Base-by-base conservation (phyloP, 2,888 invertebrate species). In the Pseudanteris insignis region DNA sequence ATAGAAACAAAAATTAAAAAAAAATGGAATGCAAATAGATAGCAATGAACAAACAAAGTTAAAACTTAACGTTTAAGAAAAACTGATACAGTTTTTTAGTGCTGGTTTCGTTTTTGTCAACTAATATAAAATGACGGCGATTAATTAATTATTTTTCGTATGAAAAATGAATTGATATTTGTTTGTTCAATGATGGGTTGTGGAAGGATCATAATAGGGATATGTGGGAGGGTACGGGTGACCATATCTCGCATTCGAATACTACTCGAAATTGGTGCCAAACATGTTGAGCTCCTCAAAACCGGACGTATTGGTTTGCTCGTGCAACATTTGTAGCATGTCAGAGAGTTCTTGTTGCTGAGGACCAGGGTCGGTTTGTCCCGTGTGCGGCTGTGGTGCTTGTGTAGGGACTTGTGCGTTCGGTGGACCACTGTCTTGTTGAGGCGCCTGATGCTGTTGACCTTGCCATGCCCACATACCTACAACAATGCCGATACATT, bases 271-370 rank as follows among this genome's bases (percentile, higher is more conserved):
- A 69, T 85, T 86, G 70, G 92, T 88, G 78, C 90, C 93, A 81
- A 94, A 94, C 93, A 94, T 94, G 76, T 90, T 91, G 72, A 94
- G 85, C 81, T 94, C 94, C 79, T 94, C 94, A 79, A 94, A 94
- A 15, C 91, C 88, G 53, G 91, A 85, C 26, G 90, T 86, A 40
- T 88, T 90, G 71, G 89, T 88, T 78, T 92, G 92, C 81, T 94
- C 92, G 54, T 83, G 84, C 50, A 95, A 83, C 88, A 95, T 94
- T 81, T 94, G 94, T 71, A 95, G 83, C 94, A 95, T 94, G 74
- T 95, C 94, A 9, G 92, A 90, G 50, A 94, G 85, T 82, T 94
- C 94, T 72, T 89, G 90, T 4, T 88, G 88, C 70, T 88, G 88
- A 28, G 88, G 86, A 29, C 86, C 86, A 50, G 86, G 85, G 18